Evolutionary conservation across 2,113 vertebrate species (phyloP), one percentile per base, ranked within the genome.

Genomic region (Ramphastos sulfuratus): DNA sequence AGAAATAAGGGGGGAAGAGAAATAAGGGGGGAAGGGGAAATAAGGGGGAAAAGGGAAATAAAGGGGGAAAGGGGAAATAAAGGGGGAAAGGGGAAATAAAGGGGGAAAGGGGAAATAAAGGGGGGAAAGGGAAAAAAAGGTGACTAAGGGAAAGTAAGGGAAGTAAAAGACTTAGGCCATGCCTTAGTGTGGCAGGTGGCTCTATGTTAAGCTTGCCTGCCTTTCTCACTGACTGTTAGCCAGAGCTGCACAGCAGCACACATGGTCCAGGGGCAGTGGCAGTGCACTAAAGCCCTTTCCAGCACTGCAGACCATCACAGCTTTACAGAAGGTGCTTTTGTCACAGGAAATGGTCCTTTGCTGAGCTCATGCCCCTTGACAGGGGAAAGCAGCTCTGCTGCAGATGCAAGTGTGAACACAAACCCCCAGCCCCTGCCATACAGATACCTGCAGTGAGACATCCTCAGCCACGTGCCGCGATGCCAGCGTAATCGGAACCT

Each of bases 361-460:
- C 71, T 94, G 46, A 83, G 88, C 79, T 65, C 3, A 0, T 37
- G 31, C 15, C 50, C 54, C 44, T 24, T 35, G 27, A 12, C 6
- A 56, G 52, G 25, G 42, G 54, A 89, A 95, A 90, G 66, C 10
- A 86, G 63, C 65, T 87, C 77, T 82, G 46, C 77, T 95, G 95
- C 93, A 94, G 82, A 90, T 94, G 24, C 20, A 42, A 59, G 24
- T 83, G 70, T 72, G 70, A 93, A 95, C 96, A 92, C 85, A 94
- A 96, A 94, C 30, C 72, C 35, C 24, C 85, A 79, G 67, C 56
- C 87, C 54, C 69, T 67, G 77, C 63, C 90, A 79, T 16, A 37
- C 46, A 84, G 93, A 77, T 95, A 96, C 92, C 94, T 95, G 94
- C 74, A 93, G 18, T 4, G 7, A 79, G 11, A n/a, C 60, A 75